Conservation (phyloP, 2,113 vertebrate species). For the Anseranas semipalmata region DNA sequence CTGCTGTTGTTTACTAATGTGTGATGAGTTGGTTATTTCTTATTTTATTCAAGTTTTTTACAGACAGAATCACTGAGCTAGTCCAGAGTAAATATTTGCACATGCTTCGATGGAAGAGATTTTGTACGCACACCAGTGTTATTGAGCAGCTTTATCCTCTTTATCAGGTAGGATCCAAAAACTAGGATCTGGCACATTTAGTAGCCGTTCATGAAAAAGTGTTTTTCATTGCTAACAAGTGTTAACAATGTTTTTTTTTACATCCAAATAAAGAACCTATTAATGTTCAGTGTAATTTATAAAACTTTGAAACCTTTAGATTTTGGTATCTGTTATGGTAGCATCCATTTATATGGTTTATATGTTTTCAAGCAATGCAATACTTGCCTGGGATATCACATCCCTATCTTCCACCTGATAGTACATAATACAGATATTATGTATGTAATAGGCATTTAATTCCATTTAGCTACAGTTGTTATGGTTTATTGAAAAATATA, state of each 20-base stretch:
- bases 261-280: background rate
- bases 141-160: conserved; percentile 77
- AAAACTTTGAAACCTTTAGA: background rate
- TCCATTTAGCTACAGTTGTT: background rate
- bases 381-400: background rate
- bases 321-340: background rate
- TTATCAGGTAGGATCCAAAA: conserved; percentile 74
- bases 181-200: background rate
- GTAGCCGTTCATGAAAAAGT: background rate
- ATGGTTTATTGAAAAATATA: background rate
- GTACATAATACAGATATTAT: background rate
- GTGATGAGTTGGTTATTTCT: background rate
- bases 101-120: conserved; percentile 79
- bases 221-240: background rate
- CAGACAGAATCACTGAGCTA: conserved; percentile 63
- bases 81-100: conserved; percentile 74
- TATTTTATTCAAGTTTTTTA: conserved; percentile 64
- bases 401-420: background rate
- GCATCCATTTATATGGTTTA: too few relatives aligned
- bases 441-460: background rate
- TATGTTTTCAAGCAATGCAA: background rate
- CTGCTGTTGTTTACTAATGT: background rate
- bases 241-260: background rate
- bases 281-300: background rate
- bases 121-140: conserved; percentile 48